Evolutionary conservation across 2,888 invertebrate species (phyloP), one percentile per base, ranked within the genome.

Genomic region (Athalia cordata): DNA sequence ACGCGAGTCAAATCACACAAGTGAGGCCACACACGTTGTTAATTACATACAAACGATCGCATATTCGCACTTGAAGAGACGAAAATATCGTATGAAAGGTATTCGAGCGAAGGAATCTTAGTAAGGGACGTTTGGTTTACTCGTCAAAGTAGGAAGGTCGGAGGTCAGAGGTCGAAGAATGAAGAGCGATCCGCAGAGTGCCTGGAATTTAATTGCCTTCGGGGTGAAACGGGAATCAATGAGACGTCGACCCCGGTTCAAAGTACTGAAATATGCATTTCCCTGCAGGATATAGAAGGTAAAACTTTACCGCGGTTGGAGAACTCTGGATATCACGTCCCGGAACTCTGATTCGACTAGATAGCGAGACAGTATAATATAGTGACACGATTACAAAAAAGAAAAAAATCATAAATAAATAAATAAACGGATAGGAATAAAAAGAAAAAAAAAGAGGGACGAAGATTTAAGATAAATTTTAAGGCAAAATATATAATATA

Each of bases 1-100:
- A 2, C 0, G 29, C 29, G 29, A 29, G 29, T 75, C 62, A 50
- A 61, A 43, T 50, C 62, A 47, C 47, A 29, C 57, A 29, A 47
- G 49, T 75, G 62, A 2, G 29, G 62, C 75, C 62, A 75, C 75
- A 62, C 75, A 50, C 62, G 75, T 61, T 62, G 62, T 52, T 52
- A 62, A 29, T 29, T 29, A 29, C 29, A 29, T 29, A 29, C 0
- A 29, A 29, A 29, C 29, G 29, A 29, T 29, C 55, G 55, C n/a
- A 55, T 7, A 11, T 55, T 55, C 55, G 55, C n/a, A 29, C 29
- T 0, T 29, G 29, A 29, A 2, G 29, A 29, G 29, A 29, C 1
- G 29, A 29, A 29, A 29, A 29, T 29, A 29, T 29, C 29, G 29
- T 2, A 29, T 29, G 29, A 29, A 1, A 29, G 29, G 29, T 29